Evolutionary conservation across 1,140 invertebrate genomes (phyloP), one percentile per base, ranked within the genome.

Genomic region (Melanaphis sacchari): DNA sequence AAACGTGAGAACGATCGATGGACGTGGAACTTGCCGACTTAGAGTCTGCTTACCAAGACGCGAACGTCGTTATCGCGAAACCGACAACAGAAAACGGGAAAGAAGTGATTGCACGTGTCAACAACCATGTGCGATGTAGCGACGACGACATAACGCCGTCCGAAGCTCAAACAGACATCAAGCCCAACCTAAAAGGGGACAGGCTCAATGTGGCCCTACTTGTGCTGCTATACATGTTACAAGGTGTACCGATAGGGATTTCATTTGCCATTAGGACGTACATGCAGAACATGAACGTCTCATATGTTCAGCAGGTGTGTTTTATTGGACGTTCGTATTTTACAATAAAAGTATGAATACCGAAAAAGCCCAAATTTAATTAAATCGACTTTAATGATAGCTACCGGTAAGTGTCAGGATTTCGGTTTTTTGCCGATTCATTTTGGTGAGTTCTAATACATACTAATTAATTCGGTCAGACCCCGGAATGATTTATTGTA

Each of bases 221-320:
- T 59, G 96, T 99, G 94, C 98, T 99, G 95, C 96, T 99, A 3
- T 99, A 99, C 95, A 96, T 99, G 52, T 96, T 99, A 8, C 99
- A 99, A 96, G 99, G 99, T 2, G 98, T 99, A 95, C 99, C 99
- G 4, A 95, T 99, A 11, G 99, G 99, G 18, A 95, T 99, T 36
- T 98, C 97, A 59, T 97, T 97, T 24, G 98, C 98, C 54, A 97
- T 99, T 94, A 99, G 99, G 7, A 98, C 99, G 97, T 96, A 99
- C 84, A 95, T 99, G 87, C 98, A 99, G 95, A 98, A 99, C 95
- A 96, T 97, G 94, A 97, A 98, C 93, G 97, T 98, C 87, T 98
- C 97, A 84, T 99, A 99, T 95, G 97, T 97, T 94, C 97, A 99
- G 95, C 96, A 97, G 95, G 96, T 96, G 95, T 31, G 4, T 43